These are phyloP conservation scores for Aplocera efformata DNA, from an alignment of 2,888 invertebrate species.

Conservation along the genomic window DNA sequence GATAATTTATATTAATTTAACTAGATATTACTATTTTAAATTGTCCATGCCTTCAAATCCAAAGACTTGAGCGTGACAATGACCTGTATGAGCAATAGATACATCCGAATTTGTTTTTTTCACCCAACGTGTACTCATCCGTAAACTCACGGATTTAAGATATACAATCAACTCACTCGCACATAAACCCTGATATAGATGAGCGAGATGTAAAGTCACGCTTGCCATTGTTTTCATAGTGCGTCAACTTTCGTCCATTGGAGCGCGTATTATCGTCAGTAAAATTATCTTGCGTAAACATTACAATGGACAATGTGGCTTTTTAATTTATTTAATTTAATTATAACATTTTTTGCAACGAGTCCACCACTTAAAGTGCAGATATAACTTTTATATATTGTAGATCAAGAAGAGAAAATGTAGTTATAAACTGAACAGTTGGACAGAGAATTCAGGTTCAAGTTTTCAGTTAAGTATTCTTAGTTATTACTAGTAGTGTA, in stretches of 20 bases:
- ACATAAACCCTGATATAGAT: constrained; percentile 14
- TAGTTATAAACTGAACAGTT: no score
- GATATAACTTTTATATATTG: no score
- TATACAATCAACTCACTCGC: constrained; percentile 16
- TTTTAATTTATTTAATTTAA: not conserved
- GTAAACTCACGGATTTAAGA: constrained; percentile 2
- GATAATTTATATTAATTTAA: no score
- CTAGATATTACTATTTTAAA: not conserved
- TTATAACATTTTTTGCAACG: no score
- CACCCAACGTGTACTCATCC: constrained; percentile 1
- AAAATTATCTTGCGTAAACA: not conserved
- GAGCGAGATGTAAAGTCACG: constrained; percentile 21
- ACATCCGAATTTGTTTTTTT: constrained; percentile 18
- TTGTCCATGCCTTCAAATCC: not conserved
- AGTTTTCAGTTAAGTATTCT: no score
- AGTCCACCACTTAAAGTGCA: no score
- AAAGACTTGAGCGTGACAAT: not conserved
- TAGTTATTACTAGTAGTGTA: no score
- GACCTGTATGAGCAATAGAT: constrained; percentile 16
- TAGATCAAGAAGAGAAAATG: no score
- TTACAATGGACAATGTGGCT: constrained; percentile 11
- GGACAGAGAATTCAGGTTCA: no score
- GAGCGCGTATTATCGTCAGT: constrained; percentile 5
- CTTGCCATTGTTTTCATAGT: constrained; percentile 3
- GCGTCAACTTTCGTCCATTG: constrained; percentile 6